phyloP scores from a whole-genome alignment of 2,797 vertebrate species.

The Pempheris klunzingeri region DNA sequence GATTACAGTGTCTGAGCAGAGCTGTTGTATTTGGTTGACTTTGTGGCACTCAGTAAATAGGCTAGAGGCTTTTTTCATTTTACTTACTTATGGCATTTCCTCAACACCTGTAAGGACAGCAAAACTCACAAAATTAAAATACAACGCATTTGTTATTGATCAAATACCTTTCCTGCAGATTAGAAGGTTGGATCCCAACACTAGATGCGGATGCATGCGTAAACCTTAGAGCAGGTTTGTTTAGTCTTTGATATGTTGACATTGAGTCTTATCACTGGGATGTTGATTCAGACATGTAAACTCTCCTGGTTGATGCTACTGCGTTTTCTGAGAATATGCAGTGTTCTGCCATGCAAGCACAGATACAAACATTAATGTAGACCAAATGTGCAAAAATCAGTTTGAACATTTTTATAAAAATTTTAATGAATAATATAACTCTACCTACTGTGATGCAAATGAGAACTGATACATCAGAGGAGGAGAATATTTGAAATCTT shows the following conservation, averaged over 20 bases:
- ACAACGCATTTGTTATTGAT: slow-evolving; percentile 51
- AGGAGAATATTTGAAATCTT: slow-evolving; percentile 64
- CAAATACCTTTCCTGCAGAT: slow-evolving; percentile 37
- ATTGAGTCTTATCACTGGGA: neutral
- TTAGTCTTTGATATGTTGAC: slow-evolving; percentile 28
- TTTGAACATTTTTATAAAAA: slow-evolving; percentile 25
- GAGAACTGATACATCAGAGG: slow-evolving; percentile 67
- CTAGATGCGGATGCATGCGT: slow-evolving; percentile 32
- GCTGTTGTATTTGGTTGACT: slow-evolving; percentile 80
- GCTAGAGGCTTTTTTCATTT: slow-evolving; percentile 40
- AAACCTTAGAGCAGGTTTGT: slow-evolving; percentile 33
- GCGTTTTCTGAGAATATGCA: slow-evolving; percentile 17
- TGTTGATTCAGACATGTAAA: slow-evolving; percentile 35
- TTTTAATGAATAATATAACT: slow-evolving; percentile 43
- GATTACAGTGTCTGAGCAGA: slow-evolving; percentile 79
- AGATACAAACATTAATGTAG: slow-evolving; percentile 27
- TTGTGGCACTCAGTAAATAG: slow-evolving; percentile 76
- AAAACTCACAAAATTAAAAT: slow-evolving; percentile 61
- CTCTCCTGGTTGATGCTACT: slow-evolving; percentile 1
- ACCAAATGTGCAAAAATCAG: slow-evolving; percentile 30
- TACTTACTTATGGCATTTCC: slow-evolving; percentile 46
- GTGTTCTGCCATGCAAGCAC: slow-evolving; percentile 18
- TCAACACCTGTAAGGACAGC: slow-evolving; percentile 39
- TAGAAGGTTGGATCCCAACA: slow-evolving; percentile 18
- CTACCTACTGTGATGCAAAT: slow-evolving; percentile 72